Evolutionary conservation across 2,113 vertebrate genomes (phyloP), one percentile per base, ranked within the genome.

Genomic region (Dendropsophus ebraccatus): DNA sequence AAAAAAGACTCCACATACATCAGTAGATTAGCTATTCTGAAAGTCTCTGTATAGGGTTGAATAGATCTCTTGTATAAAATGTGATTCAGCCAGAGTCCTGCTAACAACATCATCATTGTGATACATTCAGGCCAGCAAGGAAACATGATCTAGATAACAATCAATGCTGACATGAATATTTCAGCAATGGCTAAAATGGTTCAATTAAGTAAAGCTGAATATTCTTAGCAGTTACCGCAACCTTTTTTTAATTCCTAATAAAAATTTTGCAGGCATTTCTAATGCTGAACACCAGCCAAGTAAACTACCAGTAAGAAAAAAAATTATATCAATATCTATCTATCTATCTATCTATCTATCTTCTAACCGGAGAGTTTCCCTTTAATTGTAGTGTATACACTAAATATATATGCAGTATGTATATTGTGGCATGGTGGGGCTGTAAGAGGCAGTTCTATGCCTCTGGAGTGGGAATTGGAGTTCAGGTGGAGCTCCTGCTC

Each of bases 131-230:
- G 65, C 14, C 65, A 69, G 7, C 65, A 69, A 69, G 65, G 65
- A 35, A 69, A 69, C 65, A 69, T 21, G 17, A 69, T 35, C 65
- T 69, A 69, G 65, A 69, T 69, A 35, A 35, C 65, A 21, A 69
- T 69, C 65, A 69, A 4, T 32, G 65, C 65, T 69, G 65, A 69
- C 65, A 69, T 35, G 17, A 35, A 35, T 35, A 69, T 69, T 35
- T 69, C 32, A 69, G 5, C 28, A 69, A 69, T 8, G 30, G 28
- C 65, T 69, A 37, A 69, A 69, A 69, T 35, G 65, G 35, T 69
- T 69, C 65, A 69, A 35, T 35, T 69, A 35, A 35, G 30, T 35
- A 67, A 67, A 67, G 17, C 11, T 67, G 62, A 67, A 67, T 67
- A 32, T 25, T 32, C 28, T 67, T 67, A 67, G 28, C 28, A 6